Evolutionary conservation across 2,113 vertebrate genomes (phyloP), one percentile per base, ranked within the genome.

Genomic region (Pomatorhinus ruficollis): DNA sequence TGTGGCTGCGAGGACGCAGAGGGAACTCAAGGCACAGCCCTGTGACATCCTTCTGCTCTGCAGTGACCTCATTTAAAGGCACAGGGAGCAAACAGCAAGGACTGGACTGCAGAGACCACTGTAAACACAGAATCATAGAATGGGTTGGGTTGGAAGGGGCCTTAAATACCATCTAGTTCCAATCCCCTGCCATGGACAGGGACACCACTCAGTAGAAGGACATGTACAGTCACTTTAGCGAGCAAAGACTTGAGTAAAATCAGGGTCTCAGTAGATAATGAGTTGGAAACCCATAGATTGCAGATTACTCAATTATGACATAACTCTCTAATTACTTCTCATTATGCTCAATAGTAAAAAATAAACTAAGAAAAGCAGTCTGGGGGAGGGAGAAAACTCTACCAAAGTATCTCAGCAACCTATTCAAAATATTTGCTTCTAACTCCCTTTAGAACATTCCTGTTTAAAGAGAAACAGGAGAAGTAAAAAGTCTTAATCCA

Each of bases 31-130:
- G 61, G 30, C 60, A n/a, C 24, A 57, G 52, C 22, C 35, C 20
- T 35, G 47, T 22, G 52, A 28, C 3, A 42, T 39, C 1, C 0
- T 30, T n/a, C 35, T 68, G 47, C 39, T 77, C 50, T 0, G 0
- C 42, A 49, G 17, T 15, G 63, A 74, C 52, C 66, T 63, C 5
- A 1, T 83, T 83, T 57, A 71, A 69, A 40, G 64, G 56, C 45
- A 74, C 11, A n/a, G 28, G 18, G 53, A 82, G 50, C 18, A 33
- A 53, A 20, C 37, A 76, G 61, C 22, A 33, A 45, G 45, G 40
- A 45, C 53, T 33, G 45, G 12, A 64, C 6, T 42, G 40, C 11
- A 60, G 20, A 61, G 10, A 70, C 10, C 23, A 33, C 52, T 21
- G 65, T 28, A 40, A 54, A 70, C 23, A 35, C 2, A 3, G 18